A percentile compares a stretch with the other conserved stretches of the same genome.
Conservation (phyloP, 1,140 invertebrate genomes). For the Heliconius nattereri region DNA sequence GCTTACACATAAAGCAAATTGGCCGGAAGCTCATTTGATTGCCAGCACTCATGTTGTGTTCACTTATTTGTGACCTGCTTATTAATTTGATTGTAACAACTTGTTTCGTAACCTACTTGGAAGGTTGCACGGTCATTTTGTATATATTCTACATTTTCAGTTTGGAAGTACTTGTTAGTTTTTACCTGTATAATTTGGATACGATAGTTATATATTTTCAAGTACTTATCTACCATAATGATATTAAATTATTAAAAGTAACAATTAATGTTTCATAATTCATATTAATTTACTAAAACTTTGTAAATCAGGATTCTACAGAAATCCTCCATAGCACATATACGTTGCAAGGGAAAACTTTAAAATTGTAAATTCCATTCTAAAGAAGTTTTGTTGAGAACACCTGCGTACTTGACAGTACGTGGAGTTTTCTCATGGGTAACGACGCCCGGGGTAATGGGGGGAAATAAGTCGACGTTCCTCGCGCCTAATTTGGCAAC, state of each 20-base stretch:
- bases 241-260: too few relatives aligned
- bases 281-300: slow-evolving; percentile 23
- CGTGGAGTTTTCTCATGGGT: slow-evolving; percentile 57
- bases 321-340: not conserved
- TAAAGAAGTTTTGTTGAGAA: slow-evolving; percentile 53
- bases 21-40: slow-evolving; percentile 63
- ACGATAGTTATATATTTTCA: too few relatives aligned
- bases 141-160: not conserved
- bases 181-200: not conserved
- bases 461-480: slow-evolving; percentile 69
- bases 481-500: slow-evolving; percentile 80
- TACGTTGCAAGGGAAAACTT: slow-evolving; percentile 46
- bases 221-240: too few relatives aligned
- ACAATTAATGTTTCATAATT: too few relatives aligned
- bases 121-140: slow-evolving; percentile 26
- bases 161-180: not conserved
- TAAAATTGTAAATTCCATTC: slow-evolving; percentile 57
- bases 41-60: slow-evolving; percentile 52
- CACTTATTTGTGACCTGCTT: slow-evolving; percentile 47
- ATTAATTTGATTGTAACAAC: slow-evolving; percentile 39
- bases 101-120: slow-evolving; percentile 23
- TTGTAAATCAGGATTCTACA: not conserved
- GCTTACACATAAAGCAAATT: slow-evolving; percentile 68
- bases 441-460: slow-evolving; percentile 51
- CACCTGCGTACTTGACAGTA: slow-evolving; percentile 60